Evolutionary conservation across 2,113 vertebrate species (phyloP).

Genomic region (Alethe castanea): DNA sequence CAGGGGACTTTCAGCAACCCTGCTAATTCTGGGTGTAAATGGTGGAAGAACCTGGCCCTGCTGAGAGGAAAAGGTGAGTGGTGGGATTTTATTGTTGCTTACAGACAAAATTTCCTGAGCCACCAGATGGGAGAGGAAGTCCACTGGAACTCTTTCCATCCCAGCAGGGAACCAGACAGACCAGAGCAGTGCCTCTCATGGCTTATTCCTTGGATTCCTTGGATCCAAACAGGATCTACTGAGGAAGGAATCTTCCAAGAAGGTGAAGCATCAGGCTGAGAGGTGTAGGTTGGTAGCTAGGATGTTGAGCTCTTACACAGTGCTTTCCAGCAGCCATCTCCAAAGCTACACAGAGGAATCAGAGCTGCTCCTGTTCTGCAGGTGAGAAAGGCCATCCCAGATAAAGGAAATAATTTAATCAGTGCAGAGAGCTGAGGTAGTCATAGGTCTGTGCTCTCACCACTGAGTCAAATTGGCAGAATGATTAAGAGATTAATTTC

Average conservation of each 20-base stretch:
- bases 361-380: background rate
- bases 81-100: background rate
- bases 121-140: background rate
- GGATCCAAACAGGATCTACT: background rate
- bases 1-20: background rate
- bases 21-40: background rate
- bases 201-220: background rate
- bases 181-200: background rate
- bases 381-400: background rate
- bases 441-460: background rate
- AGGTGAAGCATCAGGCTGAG: background rate
- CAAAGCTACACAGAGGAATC: background rate
- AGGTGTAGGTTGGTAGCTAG: accelerated
- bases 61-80: background rate
- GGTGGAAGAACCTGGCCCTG: background rate
- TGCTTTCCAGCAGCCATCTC: background rate
- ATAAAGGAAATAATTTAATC: background rate
- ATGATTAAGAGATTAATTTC: slow-evolving; percentile 39
- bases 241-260: background rate
- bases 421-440: background rate
- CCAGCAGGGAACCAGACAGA: background rate
- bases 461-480: background rate
- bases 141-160: background rate
- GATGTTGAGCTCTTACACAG: accelerated
- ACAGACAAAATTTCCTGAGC: background rate